phyloP scores from a whole-genome alignment of 2,113 vertebrate genomes.

The Hippocampus mohnikei region DNA sequence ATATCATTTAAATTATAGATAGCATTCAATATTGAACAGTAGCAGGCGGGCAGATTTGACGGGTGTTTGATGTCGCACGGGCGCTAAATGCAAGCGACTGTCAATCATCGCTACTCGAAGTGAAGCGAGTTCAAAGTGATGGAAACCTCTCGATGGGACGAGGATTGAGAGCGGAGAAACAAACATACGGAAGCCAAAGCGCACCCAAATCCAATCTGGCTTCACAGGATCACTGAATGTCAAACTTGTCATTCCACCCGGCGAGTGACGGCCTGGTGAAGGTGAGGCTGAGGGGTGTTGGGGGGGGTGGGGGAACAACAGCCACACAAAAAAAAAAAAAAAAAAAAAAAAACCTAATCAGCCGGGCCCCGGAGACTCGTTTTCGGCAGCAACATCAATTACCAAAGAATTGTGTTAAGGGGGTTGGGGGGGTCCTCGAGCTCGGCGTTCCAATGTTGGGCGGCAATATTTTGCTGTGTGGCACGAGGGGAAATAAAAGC shows the following conservation, averaged over 20 bases:
- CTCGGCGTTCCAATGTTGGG: slow-evolving; percentile 64
- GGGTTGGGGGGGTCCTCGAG: slow-evolving; percentile 38
- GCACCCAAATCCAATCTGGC: slow-evolving; percentile 17
- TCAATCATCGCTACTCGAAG: slow-evolving; percentile 22
- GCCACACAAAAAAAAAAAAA: neutral
- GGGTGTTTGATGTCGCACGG: slow-evolving; percentile 16
- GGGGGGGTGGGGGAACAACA: too few species aligned
- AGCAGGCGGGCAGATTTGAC: neutral
- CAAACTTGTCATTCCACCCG: slow-evolving; percentile 52
- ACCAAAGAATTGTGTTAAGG: slow-evolving; percentile 65
- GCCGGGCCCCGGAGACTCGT: slow-evolving; percentile 57
- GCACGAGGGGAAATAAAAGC: slow-evolving; percentile 21
- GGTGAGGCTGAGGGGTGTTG: too few species aligned
- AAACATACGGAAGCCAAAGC: slow-evolving; percentile 10
- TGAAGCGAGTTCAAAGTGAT: slow-evolving; percentile 2
- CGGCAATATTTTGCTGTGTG: slow-evolving; percentile 61
- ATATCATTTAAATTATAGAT: slow-evolving; percentile 24
- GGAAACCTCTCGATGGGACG: neutral
- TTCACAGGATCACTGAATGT: slow-evolving; percentile 61
- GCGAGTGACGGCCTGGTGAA: slow-evolving; percentile 46
- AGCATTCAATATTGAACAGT: neutral
- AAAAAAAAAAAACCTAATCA: slow-evolving; percentile 59
- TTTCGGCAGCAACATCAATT: slow-evolving; percentile 68
- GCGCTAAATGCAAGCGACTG: slow-evolving; percentile 16
- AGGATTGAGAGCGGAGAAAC: slow-evolving; percentile 18